Evolutionary conservation across 2,113 vertebrate genomes (phyloP).

Genomic region (Rhadina sibilatrix): DNA sequence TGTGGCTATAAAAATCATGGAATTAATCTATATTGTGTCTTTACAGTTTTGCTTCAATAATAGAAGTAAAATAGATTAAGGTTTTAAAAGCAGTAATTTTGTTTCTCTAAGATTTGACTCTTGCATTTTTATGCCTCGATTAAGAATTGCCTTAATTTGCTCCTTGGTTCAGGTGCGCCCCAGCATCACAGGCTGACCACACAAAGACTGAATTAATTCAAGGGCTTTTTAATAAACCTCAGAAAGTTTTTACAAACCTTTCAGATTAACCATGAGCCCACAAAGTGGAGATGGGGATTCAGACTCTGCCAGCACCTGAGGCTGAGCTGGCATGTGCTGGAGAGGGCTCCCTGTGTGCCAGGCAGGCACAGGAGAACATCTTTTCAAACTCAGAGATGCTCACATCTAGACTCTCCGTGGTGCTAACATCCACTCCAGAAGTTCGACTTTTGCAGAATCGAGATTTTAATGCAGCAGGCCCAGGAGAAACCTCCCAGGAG

Average conservation of each 20-base stretch:
- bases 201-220: constrained; percentile 23
- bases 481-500: background rate
- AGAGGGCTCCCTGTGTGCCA: background rate
- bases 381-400: background rate
- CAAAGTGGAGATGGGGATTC: background rate
- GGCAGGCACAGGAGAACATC: background rate
- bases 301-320: background rate
- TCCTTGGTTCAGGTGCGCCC: background rate
- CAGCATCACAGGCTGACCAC: background rate
- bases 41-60: constrained; percentile 60
- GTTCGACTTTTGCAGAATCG: background rate
- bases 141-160: constrained; percentile 25
- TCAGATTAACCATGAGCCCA: background rate
- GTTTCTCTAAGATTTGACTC: constrained; percentile 41
- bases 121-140: constrained; percentile 45
- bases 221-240: background rate
- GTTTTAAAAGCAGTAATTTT: constrained; percentile 61
- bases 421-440: background rate
- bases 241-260: background rate
- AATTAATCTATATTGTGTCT: constrained; percentile 64
- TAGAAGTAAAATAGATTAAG: constrained; percentile 59
- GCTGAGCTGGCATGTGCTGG: background rate
- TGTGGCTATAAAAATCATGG: constrained; percentile 40
- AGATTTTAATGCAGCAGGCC: background rate
- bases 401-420: background rate